Conservation (phyloP, 2,888 invertebrate genomes). For the Harpagoxenus sublaevis region DNA sequence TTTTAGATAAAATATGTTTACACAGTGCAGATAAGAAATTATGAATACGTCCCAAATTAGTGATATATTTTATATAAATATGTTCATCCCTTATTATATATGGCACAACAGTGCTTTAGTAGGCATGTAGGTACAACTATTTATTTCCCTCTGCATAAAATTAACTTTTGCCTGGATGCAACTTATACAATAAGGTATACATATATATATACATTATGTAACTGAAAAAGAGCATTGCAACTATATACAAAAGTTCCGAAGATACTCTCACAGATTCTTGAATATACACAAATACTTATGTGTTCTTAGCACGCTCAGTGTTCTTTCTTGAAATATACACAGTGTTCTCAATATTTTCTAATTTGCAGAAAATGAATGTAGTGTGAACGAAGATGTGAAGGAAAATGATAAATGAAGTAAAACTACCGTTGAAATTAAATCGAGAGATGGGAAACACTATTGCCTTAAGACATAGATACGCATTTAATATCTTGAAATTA, state of each 20-base stretch:
- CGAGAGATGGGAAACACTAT: slow-evolving; percentile 67
- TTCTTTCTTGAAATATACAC: slow-evolving; percentile 9
- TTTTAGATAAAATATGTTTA: neutral
- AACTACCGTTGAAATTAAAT: slow-evolving; percentile 23
- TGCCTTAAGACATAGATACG: slow-evolving; percentile 79
- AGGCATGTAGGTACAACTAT: neutral
- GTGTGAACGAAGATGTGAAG: neutral
- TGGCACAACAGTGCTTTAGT: neutral
- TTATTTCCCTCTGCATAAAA: slow-evolving; percentile 3
- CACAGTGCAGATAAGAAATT: neutral
- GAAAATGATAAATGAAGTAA: slow-evolving; percentile 29
- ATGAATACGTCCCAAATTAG: neutral
- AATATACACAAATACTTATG: slow-evolving; percentile 19
- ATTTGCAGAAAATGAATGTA: slow-evolving; percentile 40
- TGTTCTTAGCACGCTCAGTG: slow-evolving; percentile 3
- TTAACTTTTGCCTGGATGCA: neutral
- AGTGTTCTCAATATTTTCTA: slow-evolving; percentile 23
- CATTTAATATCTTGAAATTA: slow-evolving; percentile 66
- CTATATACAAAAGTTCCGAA: neutral
- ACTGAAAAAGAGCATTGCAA: neutral
- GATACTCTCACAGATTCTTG: neutral
- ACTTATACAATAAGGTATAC: neutral
- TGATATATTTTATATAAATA: neutral
- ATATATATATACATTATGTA: neutral
- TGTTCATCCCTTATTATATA: neutral